Conservation (phyloP, 2,797 vertebrate species). For the Manis javanica region DNA sequence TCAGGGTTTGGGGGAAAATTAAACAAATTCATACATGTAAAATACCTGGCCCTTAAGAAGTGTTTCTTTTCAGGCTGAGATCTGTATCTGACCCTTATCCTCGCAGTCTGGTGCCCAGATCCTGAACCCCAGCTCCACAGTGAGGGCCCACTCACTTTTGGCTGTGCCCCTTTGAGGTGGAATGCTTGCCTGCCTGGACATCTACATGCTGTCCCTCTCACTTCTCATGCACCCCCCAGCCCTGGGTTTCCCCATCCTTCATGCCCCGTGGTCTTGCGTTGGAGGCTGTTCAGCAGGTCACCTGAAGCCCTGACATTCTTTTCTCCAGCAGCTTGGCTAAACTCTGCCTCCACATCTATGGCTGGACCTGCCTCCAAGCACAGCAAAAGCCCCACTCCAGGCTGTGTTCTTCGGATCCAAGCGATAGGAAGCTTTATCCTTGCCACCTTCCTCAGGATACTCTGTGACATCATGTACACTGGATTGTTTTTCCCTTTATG, state of each 20-base stretch:
- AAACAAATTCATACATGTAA: background rate
- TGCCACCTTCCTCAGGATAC: slow-evolving; percentile 74
- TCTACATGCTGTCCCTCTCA: too few species aligned
- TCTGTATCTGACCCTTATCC: rapidly evolving
- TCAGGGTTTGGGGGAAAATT: background rate
- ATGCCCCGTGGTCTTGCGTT: too few species aligned
- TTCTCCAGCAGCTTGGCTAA: background rate
- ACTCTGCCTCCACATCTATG: background rate
- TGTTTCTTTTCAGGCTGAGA: background rate
- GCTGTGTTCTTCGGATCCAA: slow-evolving; percentile 46
- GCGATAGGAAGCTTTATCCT: slow-evolving; percentile 68
- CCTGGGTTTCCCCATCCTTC: background rate
- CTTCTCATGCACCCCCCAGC: background rate
- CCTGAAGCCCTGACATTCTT: background rate
- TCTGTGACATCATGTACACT: slow-evolving; percentile 69
- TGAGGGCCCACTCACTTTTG: too few species aligned
- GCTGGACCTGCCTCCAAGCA: too few species aligned
- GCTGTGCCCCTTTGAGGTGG: background rate
- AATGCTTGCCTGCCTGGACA: rapidly evolving
- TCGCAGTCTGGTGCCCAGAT: background rate
- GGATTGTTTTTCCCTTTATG: slow-evolving; percentile 64
- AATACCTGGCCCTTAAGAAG: background rate
- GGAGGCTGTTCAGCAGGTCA: background rate
- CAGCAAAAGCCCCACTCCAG: too few species aligned
- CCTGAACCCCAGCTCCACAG: background rate